Percentiles rank a stretch among this genome's conserved stretches.
These are phyloP conservation scores for Drosophila insularis DNA, from an alignment of 1,140 invertebrate genomes.

Conservation along the genomic window DNA sequence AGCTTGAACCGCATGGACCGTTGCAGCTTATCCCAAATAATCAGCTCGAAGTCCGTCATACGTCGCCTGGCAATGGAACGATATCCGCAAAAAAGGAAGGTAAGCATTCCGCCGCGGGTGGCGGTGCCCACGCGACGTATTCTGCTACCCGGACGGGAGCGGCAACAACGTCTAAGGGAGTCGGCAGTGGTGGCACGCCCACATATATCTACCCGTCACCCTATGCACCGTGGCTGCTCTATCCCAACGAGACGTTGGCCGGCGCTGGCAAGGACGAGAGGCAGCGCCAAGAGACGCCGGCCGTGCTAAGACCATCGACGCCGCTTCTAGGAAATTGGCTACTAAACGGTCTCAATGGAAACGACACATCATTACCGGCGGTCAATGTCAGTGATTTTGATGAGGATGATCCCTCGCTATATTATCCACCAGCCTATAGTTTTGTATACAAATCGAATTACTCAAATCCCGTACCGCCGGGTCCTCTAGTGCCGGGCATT, in stretches of 20 bases:
- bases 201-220: slow-evolving; percentile 75
- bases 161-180: slow-evolving; percentile 60
- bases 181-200: slow-evolving; percentile 44
- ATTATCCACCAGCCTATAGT: slow-evolving; percentile 94
- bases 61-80: slow-evolving; percentile 76
- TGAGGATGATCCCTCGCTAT: slow-evolving; percentile 94
- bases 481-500: slow-evolving; percentile 93
- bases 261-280: not conserved
- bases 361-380: slow-evolving; percentile 41
- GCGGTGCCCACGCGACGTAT: slow-evolving; percentile 65
- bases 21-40: slow-evolving; percentile 83
- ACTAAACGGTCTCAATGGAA: slow-evolving; percentile 64
- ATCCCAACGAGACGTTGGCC: slow-evolving; percentile 67
- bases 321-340: slow-evolving; percentile 80
- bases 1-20: slow-evolving; percentile 90
- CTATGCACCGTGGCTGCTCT: slow-evolving; percentile 73
- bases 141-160: slow-evolving; percentile 79
- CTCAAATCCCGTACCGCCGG: slow-evolving; percentile 89
- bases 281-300: not conserved
- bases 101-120: slow-evolving; percentile 45
- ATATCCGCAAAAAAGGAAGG: slow-evolving; percentile 52
- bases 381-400: slow-evolving; percentile 85
- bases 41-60: slow-evolving; percentile 80
- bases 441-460: slow-evolving; percentile 92
- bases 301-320: slow-evolving; percentile 73